Conservation (phyloP, 2,888 invertebrate species). For the Tetheella fluctuosa region DNA sequence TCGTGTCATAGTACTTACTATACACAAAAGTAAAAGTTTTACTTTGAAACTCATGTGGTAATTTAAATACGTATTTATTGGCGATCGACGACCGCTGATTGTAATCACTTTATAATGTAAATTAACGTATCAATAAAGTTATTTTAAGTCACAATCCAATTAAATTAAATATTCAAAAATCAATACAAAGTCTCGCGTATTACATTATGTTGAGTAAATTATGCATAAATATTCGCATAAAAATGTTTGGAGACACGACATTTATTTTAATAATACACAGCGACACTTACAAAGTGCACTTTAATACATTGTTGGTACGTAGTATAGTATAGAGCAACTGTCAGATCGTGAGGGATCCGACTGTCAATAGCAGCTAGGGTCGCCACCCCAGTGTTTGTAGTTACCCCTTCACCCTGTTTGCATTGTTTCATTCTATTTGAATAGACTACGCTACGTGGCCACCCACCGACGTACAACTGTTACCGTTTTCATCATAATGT, state of each 20-base stretch:
- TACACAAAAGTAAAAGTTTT: conserved; percentile 5
- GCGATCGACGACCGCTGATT: not conserved
- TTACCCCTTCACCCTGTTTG: conserved; percentile 74
- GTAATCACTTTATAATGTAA: not conserved
- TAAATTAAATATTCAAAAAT: not conserved
- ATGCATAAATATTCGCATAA: not conserved
- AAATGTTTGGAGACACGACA: conserved; percentile 16
- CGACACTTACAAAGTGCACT: conserved; percentile 60
- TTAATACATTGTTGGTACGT: conserved; percentile 38
- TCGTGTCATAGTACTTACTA: not conserved
- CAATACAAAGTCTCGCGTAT: not conserved
- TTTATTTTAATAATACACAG: conserved; percentile 39
- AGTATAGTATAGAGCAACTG: conserved; percentile 62
- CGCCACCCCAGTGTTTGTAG: conserved; percentile 68
- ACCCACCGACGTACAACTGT: conserved; percentile 72
- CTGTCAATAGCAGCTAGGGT: conserved; percentile 63
- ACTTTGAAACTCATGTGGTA: not conserved
- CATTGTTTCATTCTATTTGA: conserved; percentile 79
- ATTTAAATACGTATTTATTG: not conserved
- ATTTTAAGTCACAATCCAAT: not conserved
- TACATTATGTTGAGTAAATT: not conserved
- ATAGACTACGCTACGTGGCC: conserved; percentile 59
- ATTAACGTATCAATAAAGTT: not conserved
- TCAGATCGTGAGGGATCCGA: conserved; percentile 61
- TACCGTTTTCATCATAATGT: conserved; percentile 76